phyloP scores from a whole-genome alignment of 23 tunicate species.

The Phallusia fumigata region DNA sequence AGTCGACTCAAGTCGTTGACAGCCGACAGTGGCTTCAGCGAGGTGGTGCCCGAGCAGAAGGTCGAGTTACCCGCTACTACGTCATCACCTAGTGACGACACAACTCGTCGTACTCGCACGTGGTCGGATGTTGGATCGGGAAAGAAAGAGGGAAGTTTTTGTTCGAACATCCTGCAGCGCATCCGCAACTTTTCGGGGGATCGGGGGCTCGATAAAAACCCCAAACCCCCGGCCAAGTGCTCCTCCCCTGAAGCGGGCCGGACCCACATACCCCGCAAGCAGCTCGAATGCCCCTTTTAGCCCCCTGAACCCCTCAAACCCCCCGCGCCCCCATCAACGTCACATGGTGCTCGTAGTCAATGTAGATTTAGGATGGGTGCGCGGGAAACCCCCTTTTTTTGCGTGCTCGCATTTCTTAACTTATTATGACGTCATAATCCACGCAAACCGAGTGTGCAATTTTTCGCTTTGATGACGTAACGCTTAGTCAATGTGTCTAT shows the following conservation, averaged over 20 bases:
- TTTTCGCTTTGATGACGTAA: neutral
- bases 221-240: conserved; percentile 43
- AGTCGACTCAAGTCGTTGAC: conserved; percentile 14
- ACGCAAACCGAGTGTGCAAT: conserved; percentile 7
- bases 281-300: conserved; percentile 81
- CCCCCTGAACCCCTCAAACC: neutral
- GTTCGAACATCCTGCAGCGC: neutral
- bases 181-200: conserved; percentile 3
- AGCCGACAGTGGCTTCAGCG: conserved; percentile 24
- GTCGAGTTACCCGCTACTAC: neutral
- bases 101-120: conserved; percentile 47
- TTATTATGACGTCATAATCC: neutral
- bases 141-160: neutral
- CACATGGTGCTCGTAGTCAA: conserved; percentile 9
- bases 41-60: neutral
- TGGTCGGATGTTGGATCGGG: conserved; percentile 31
- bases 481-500: conserved; percentile 5
- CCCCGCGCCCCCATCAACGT: neutral
- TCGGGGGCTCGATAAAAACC: neutral
- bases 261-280: conserved; percentile 40
- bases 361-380: neutral
- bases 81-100: neutral
- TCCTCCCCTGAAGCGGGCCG: conserved; percentile 21
- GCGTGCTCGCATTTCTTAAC: neutral
- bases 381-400: neutral